Conservation (phyloP, 2,113 vertebrate species). For the Oplegnathus fasciatus region DNA sequence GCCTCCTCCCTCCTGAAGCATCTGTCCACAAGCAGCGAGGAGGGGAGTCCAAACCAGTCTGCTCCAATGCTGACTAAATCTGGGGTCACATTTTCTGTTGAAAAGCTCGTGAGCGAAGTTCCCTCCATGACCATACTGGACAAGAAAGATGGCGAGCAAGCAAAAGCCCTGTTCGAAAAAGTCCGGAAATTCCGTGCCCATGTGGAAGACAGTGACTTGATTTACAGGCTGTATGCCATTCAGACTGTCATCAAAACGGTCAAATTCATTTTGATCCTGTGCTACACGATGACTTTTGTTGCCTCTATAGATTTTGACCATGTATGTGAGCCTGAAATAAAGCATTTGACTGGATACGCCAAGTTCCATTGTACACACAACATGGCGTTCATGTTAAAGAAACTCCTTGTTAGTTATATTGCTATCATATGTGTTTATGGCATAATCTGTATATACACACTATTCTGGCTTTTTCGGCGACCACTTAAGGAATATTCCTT, state of each 20-base stretch:
- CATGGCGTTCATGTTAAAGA: conserved; percentile 98
- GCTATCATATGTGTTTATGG: conserved; percentile 96
- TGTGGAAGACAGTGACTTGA: conserved; percentile 96
- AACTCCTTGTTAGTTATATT: conserved; percentile 97
- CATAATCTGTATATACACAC: conserved; percentile 94
- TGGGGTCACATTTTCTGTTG: conserved; percentile 94
- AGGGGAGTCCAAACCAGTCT: conserved; percentile 94
- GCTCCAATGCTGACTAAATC: conserved; percentile 93
- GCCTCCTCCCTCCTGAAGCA: conserved; percentile 93
- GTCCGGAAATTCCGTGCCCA: conserved; percentile 97
- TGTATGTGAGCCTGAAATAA: conserved; percentile 91
- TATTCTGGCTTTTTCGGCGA: conserved; percentile 97
- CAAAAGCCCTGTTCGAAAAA: conserved; percentile 98
- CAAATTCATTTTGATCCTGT: conserved; percentile 96
- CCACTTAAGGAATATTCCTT: conserved; percentile 98
- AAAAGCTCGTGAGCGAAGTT: conserved; percentile 94
- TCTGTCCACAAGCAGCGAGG: conserved; percentile 95
- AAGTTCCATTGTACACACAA: conserved; percentile 97
- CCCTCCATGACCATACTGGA: conserved; percentile 97
- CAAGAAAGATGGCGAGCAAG: conserved; percentile 98
- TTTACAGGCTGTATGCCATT: conserved; percentile 96
- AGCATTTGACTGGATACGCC: conserved; percentile 94
- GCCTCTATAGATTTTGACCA: conserved; percentile 95
- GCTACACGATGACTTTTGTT: conserved; percentile 96
- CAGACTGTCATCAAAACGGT: conserved; percentile 97